These are phyloP conservation scores for Nothobranchius furzeri DNA, from an alignment of 2,113 vertebrate genomes.

Conservation along the genomic window DNA sequence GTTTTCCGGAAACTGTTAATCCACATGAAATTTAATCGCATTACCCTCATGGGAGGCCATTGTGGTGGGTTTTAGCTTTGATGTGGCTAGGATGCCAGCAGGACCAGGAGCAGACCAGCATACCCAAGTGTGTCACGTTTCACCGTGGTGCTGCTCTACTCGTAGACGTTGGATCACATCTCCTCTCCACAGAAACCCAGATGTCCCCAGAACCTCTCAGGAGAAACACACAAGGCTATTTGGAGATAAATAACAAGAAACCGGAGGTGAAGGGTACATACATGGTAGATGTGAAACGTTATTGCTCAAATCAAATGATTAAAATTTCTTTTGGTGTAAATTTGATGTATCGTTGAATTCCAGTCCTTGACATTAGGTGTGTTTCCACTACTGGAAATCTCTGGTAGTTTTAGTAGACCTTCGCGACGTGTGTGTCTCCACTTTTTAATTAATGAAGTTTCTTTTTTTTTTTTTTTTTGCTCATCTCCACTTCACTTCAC, in stretches of 20 bases:
- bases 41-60: constrained; percentile 66
- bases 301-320: too few species aligned
- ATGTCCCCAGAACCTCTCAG: background rate
- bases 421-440: too few species aligned
- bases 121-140: constrained; percentile 50
- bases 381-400: too few species aligned
- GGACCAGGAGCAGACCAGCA: constrained; percentile 55
- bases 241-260: background rate
- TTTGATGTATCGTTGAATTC: too few species aligned
- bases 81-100: constrained; percentile 64
- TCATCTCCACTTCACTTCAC: too few species aligned
- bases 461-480: too few species aligned
- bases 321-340: too few species aligned
- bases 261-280: too few species aligned
- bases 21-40: constrained; percentile 71
- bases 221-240: background rate
- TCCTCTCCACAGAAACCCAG: background rate
- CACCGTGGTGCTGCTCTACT: constrained; percentile 29
- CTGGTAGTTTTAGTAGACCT: too few species aligned
- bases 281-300: too few species aligned
- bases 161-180: constrained; percentile 20
- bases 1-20: constrained; percentile 66
- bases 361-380: too few species aligned
- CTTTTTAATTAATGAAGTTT: too few species aligned
- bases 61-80: constrained; percentile 64